Percentiles rank a stretch among this genome's conserved stretches.
Evolutionary conservation across 2,797 vertebrate species (phyloP).

Genomic region (Percopsis omiscomaycus): DNA sequence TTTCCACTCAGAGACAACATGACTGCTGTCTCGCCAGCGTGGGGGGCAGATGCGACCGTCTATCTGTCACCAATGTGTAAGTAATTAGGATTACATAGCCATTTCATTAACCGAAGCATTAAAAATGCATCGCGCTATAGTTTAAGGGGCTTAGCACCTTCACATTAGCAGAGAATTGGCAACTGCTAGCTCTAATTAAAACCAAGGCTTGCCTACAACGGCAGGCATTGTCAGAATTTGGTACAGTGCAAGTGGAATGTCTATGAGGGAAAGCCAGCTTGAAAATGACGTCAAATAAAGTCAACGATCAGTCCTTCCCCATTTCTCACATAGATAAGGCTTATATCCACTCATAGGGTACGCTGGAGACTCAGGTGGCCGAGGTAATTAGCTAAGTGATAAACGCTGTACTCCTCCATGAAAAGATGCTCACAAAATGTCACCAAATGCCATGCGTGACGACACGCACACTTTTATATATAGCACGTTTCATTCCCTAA

Average conservation of each 20-base stretch:
- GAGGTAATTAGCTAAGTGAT: slow-evolving; percentile 13
- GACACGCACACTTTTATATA: slow-evolving; percentile 13
- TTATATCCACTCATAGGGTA: too few relatives aligned
- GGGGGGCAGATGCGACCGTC: not conserved
- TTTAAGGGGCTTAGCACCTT: slow-evolving; percentile 32
- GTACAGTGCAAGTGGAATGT: slow-evolving; percentile 38
- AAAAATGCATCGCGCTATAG: slow-evolving; percentile 45
- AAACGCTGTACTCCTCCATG: slow-evolving; percentile 2
- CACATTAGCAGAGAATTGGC: not conserved
- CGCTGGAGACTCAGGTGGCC: slow-evolving; percentile 1
- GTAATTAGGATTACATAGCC: slow-evolving; percentile 37
- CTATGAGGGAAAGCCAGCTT: slow-evolving; percentile 37
- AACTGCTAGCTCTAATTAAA: slow-evolving; percentile 38
- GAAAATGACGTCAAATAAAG: slow-evolving; percentile 30
- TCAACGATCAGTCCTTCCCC: slow-evolving; percentile 4
- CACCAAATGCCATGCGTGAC: slow-evolving; percentile 26
- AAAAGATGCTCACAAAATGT: slow-evolving; percentile 26
- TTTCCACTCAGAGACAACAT: slow-evolving; percentile 17
- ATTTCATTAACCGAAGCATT: slow-evolving; percentile 47
- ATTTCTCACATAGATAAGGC: not conserved
- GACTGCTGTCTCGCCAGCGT: slow-evolving; percentile 6
- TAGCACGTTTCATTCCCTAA: slow-evolving; percentile 26
- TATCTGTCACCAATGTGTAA: slow-evolving; percentile 11
- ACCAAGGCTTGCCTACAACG: slow-evolving; percentile 39
- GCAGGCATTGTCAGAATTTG: slow-evolving; percentile 27